Percentiles rank a stretch among this genome's conserved stretches.
Conservation (phyloP, 1,140 invertebrate genomes). For the Drosophila malerkotliana region DNA sequence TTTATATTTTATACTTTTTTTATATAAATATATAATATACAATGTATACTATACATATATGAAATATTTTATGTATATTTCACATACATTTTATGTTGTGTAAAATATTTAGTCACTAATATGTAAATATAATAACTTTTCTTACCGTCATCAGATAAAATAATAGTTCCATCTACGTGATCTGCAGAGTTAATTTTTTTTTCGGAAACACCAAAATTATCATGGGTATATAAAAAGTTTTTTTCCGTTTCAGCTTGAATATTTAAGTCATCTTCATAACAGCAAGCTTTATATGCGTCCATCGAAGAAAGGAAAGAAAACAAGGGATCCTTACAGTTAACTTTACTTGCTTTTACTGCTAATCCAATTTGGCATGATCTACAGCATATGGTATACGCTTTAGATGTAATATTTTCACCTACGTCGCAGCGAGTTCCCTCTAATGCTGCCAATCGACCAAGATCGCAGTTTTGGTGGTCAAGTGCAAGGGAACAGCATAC, state of each 20-base stretch:
- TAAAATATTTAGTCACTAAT: too few relatives aligned
- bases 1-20: too few relatives aligned
- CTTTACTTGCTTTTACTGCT: constrained; percentile 71
- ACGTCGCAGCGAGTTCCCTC: constrained; percentile 59
- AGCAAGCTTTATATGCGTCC: constrained; percentile 73
- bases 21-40: too few relatives aligned
- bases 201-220: constrained; percentile 8
- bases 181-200: constrained; percentile 7
- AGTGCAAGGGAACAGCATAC: constrained; percentile 74
- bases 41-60: too few relatives aligned
- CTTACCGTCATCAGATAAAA: constrained; percentile 63
- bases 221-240: not conserved
- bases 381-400: constrained; percentile 66
- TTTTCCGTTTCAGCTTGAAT: constrained; percentile 2
- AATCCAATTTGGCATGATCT: constrained; percentile 79
- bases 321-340: constrained; percentile 65
- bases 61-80: too few relatives aligned
- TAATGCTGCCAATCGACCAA: constrained; percentile 70
- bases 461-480: constrained; percentile 60
- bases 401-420: constrained; percentile 29
- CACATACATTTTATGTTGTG: too few relatives aligned
- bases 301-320: constrained; percentile 69
- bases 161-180: constrained; percentile 58
- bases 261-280: constrained; percentile 37
- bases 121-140: too few relatives aligned